Evolutionary conservation across 2,888 invertebrate species (phyloP).

Genomic region (Orthonychiurus folsomi): DNA sequence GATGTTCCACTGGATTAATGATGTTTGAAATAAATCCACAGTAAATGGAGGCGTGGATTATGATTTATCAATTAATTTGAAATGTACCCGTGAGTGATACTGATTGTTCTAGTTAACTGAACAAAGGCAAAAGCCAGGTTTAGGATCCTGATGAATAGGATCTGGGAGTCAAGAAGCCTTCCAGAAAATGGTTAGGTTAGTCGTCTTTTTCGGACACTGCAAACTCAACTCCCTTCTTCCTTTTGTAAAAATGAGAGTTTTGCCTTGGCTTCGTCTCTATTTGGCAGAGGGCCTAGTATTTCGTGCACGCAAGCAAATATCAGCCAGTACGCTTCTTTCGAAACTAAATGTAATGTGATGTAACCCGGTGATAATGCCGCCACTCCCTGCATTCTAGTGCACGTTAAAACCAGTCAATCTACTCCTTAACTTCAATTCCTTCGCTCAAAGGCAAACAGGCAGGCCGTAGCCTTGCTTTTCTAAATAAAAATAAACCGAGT

Average conservation of each 20-base stretch:
- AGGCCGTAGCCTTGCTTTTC: neutral
- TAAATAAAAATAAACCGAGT: neutral
- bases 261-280: neutral
- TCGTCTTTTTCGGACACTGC: neutral
- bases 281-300: neutral
- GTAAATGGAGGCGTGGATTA: no score
- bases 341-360: neutral
- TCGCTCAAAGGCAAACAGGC: neutral
- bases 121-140: no score
- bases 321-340: neutral
- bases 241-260: constrained; percentile 1
- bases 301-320: neutral
- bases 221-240: neutral
- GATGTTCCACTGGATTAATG: no score
- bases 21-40: no score
- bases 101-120: no score
- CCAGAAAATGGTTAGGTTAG: no score
- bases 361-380: neutral
- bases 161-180: no score
- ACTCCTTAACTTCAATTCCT: neutral
- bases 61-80: no score
- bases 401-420: no score
- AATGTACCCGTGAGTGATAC: no score
- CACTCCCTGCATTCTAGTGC: no score
- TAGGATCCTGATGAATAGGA: no score